A percentile compares a stretch with the other conserved stretches of the same genome.
Evolutionary conservation across 2,797 vertebrate genomes (phyloP).

Genomic region (Gouania willdenowi): DNA sequence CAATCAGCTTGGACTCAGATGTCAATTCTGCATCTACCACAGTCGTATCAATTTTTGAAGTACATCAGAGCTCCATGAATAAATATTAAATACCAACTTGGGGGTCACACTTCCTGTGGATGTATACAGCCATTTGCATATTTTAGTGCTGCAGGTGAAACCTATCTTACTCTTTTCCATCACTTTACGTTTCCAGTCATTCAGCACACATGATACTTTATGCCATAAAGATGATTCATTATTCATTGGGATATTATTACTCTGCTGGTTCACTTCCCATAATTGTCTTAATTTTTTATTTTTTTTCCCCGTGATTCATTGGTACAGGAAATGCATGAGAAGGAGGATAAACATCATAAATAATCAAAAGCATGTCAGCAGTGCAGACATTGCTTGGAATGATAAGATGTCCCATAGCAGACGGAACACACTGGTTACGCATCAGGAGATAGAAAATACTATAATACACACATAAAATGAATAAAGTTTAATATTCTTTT

Average conservation of each 20-base stretch:
- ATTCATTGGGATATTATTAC: slow-evolving; percentile 74
- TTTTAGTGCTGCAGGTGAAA: slow-evolving; percentile 39
- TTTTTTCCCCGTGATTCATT: slow-evolving; percentile 48
- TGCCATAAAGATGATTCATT: slow-evolving; percentile 72
- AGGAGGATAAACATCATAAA: slow-evolving; percentile 66
- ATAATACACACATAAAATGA: not conserved
- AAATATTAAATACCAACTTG: not conserved
- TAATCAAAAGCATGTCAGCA: slow-evolving; percentile 58
- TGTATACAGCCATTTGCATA: not conserved
- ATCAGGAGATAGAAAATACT: slow-evolving; percentile 1
- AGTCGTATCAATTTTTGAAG: not conserved
- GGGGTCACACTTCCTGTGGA: not conserved
- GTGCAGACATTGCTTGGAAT: slow-evolving; percentile 30
- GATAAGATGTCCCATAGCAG: slow-evolving; percentile 17
- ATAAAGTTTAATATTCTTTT: no score
- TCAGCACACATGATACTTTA: slow-evolving; percentile 47
- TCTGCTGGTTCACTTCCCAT: slow-evolving; percentile 72
- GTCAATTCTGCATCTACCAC: not conserved
- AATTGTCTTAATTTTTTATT: slow-evolving; percentile 59
- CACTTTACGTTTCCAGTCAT: slow-evolving; percentile 57
- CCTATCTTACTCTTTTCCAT: slow-evolving; percentile 31
- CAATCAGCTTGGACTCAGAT: slow-evolving; percentile 16
- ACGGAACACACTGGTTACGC: slow-evolving; percentile 9
- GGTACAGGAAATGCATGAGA: slow-evolving; percentile 55
- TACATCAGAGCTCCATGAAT: slow-evolving; percentile 1